A percentile compares a stretch with the other conserved stretches of the same genome.
These are phyloP conservation scores for Sesamia inferens DNA, from an alignment of 2,888 invertebrate species.

Conservation along the genomic window DNA sequence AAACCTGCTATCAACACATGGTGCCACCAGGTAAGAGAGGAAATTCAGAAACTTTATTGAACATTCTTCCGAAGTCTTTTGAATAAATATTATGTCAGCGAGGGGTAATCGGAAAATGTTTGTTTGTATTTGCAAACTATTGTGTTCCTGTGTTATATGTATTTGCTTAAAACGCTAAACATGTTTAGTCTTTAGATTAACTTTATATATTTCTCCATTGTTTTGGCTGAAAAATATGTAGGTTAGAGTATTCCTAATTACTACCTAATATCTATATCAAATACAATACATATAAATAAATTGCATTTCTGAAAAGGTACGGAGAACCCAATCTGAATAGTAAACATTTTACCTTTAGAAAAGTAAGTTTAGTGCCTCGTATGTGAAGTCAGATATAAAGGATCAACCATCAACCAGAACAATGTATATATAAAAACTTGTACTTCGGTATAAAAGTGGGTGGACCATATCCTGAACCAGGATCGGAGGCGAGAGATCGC, in stretches of 20 bases:
- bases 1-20: neutral
- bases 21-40: slow-evolving; percentile 26
- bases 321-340: neutral
- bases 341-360: slow-evolving; percentile 1
- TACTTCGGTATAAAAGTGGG: too few relatives aligned
- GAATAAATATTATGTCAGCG: slow-evolving; percentile 59
- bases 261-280: neutral
- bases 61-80: slow-evolving; percentile 59
- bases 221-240: neutral
- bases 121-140: neutral
- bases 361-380: neutral
- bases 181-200: neutral
- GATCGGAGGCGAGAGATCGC: too few relatives aligned
- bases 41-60: slow-evolving; percentile 61
- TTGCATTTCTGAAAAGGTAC: neutral
- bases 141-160: neutral
- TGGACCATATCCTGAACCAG: too few relatives aligned
- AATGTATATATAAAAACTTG: neutral
- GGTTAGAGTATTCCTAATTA: neutral
- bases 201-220: neutral
- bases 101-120: neutral
- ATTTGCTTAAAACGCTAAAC: neutral
- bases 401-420: slow-evolving; percentile 20
- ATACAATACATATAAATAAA: slow-evolving; percentile 1
- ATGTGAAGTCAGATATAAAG: neutral